A percentile compares a stretch with the other conserved stretches of the same genome.
phyloP scores from a whole-genome alignment of 2,113 vertebrate genomes.

The Chlamydotis undulata region DNA sequence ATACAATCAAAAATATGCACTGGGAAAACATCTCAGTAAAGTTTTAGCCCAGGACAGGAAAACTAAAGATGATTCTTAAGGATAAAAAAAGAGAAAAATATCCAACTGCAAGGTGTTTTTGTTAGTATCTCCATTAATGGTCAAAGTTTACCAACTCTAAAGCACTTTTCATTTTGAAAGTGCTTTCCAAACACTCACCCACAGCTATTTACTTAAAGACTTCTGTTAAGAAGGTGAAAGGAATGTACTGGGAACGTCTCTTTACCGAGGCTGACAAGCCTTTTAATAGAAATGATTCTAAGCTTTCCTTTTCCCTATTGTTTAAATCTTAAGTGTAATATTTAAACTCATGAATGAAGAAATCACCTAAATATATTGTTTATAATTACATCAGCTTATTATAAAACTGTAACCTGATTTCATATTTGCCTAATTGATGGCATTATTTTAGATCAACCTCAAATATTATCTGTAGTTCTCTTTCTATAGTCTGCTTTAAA shows the following conservation, averaged over 20 bases:
- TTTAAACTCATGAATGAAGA: background rate
- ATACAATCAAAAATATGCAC: background rate
- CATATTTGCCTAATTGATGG: background rate
- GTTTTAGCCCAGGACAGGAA: background rate
- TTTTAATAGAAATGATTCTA: background rate
- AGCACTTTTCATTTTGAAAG: background rate
- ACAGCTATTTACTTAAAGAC: constrained; percentile 32
- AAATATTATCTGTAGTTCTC: background rate
- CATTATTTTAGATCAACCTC: background rate
- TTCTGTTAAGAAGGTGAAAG: constrained; percentile 27
- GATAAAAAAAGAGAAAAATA: background rate
- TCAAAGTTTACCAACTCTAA: background rate
- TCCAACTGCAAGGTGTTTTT: background rate
- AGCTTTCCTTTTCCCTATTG: background rate
- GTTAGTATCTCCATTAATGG: background rate
- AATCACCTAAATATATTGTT: background rate
- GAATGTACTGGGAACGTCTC: constrained; percentile 20
- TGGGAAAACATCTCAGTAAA: background rate
- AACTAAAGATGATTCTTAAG: background rate
- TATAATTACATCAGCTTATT: background rate
- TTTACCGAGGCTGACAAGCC: background rate
- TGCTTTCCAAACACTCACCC: constrained; percentile 35
- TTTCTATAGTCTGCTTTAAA: constrained; percentile 1
- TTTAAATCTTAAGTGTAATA: background rate
- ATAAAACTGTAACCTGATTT: background rate